Base-by-base conservation (phyloP, 2,113 vertebrate genomes). In the Gallinago paraguaiae region DNA sequence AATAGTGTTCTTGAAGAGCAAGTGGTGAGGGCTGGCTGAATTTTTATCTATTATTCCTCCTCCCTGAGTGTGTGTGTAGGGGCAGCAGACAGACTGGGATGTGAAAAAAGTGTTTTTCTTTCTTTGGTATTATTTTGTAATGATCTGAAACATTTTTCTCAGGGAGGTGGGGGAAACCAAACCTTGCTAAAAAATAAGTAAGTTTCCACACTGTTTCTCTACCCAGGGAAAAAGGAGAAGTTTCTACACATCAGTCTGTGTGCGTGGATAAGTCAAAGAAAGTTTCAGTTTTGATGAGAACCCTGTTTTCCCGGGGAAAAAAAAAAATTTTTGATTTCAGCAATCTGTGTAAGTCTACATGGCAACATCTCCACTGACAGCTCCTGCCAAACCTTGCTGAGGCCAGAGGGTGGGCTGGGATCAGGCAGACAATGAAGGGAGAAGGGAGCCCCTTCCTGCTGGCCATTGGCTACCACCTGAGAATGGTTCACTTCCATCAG, bases 231-330 rank as follows among this genome's bases (percentile, higher is more conserved):
- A 95, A 96, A 91, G 37, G 28, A 82, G 95, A 95, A 89, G 53
- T 61, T 64, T 63, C 53, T 88, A 28, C 19, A 14, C 51, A 84
- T 60, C 50, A 31, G 10, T 10, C 6, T 43, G 7, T 4, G 10
- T 17, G 17, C 10, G 8, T 4, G 20, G 19, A 50, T 17, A 85
- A 70, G 69, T 45, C 10, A 16, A 86, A 59, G 59, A 67, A 57
- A 63, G 54, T 89, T 89, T 95, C 93, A 13, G 45, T 89, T 92
- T 77, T 79, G 22, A 41, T 48, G 25, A 92, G 67, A 90, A 87
- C 22, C 4, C 11, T 11, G 35, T 30, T 91, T 88, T 60, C 57
- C 50, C 2, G 0, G 23, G 48, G 33, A 46, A 22, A 90, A 25
- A 67, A 68, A 30, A 45, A 85, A 76, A 25, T 1, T 5, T 50